Percentiles rank a stretch among this genome's conserved stretches.
These are phyloP conservation scores for Archilochus colubris DNA, from an alignment of 2,113 vertebrate genomes.

Conservation along the genomic window DNA sequence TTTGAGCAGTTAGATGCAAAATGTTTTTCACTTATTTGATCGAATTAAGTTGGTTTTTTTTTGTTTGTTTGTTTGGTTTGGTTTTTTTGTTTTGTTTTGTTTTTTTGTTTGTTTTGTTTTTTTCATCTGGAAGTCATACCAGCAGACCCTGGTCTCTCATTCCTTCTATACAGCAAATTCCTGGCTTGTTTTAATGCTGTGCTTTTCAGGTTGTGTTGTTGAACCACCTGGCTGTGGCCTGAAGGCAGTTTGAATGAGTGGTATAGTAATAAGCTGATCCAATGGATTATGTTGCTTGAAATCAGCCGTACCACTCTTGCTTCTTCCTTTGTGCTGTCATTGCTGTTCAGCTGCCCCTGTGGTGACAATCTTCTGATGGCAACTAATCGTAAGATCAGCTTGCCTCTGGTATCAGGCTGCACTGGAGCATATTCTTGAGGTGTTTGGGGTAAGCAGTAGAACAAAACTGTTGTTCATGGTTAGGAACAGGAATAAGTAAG, in stretches of 20 bases:
- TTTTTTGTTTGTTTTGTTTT: neutral
- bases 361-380: neutral
- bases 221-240: slow-evolving; percentile 1
- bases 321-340: neutral
- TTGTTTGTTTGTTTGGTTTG: too few species aligned
- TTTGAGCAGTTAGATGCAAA: neutral
- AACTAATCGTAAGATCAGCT: neutral
- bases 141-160: neutral
- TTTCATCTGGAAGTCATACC: neutral
- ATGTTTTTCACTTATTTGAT: neutral
- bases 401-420: neutral
- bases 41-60: neutral
- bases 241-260: slow-evolving; percentile 13
- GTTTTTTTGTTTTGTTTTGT: too few species aligned
- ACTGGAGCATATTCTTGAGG: neutral
- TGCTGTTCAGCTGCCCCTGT: neutral
- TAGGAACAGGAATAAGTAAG: neutral
- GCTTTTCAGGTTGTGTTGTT: slow-evolving; percentile 13
- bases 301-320: neutral
- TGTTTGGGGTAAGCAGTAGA: neutral
- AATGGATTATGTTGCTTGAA: slow-evolving; percentile 14
- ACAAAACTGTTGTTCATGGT: neutral
- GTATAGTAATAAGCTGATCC: slow-evolving; percentile 2
- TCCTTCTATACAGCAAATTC: neutral
- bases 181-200: slow-evolving; percentile 10